Conservation (phyloP, 1,140 invertebrate species). For the Harpegnathos saltator region DNA sequence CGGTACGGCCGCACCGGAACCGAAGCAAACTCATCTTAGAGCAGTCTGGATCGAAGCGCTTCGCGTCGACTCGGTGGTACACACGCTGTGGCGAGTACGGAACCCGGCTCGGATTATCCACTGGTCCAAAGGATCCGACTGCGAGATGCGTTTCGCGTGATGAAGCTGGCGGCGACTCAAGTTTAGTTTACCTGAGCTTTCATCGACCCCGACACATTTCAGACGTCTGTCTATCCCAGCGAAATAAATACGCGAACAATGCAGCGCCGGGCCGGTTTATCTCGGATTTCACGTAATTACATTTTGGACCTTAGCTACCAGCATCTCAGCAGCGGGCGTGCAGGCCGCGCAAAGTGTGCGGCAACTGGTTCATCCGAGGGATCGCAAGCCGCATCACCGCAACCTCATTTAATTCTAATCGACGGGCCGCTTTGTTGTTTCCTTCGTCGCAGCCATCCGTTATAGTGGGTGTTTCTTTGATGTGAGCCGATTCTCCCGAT, state of each 20-base stretch:
- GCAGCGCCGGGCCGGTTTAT: conserved; percentile 21
- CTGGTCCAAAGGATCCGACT: neutral
- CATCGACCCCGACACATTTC: neutral
- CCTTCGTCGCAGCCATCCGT: neutral
- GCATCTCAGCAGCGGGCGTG: neutral
- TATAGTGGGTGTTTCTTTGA: neutral
- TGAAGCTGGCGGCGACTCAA: conserved; percentile 4
- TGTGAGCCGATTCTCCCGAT: no score
- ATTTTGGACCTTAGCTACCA: neutral
- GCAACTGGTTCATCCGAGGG: neutral
- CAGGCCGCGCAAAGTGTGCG: neutral
- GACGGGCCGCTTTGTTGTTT: conserved; percentile 11
- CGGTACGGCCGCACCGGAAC: conserved; percentile 43
- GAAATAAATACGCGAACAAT: conserved; percentile 9
- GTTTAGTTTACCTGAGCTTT: conserved; percentile 16
- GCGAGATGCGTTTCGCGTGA: neutral
- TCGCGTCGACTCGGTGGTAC: conserved; percentile 64
- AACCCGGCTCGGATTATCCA: conserved; percentile 21
- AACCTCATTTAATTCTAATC: neutral
- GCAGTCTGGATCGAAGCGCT: conserved; percentile 68
- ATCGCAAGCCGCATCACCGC: neutral
- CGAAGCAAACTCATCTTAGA: conserved; percentile 78
- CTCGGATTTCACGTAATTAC: conserved; percentile 7
- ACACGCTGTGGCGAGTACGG: neutral
- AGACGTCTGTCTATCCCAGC: conserved; percentile 7